phyloP scores from a whole-genome alignment of 2,888 invertebrate genomes.

The Acrocera orbiculus region DNA sequence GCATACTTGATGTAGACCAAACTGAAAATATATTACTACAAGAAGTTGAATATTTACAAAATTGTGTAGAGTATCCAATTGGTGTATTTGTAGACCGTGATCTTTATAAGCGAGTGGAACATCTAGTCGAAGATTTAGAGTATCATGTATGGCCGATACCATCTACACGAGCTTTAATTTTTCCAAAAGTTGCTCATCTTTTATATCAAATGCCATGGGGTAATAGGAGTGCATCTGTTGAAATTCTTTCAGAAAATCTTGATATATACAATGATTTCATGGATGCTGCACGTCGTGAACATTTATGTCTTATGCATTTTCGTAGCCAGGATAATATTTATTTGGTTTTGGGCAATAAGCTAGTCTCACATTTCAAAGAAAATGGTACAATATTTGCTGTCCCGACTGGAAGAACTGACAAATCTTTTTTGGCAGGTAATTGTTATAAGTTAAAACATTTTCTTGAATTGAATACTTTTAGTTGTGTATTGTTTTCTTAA shows the following conservation, averaged over 20 bases:
- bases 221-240: slow-evolving; percentile 27
- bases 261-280: slow-evolving; percentile 28
- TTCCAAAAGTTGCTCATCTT: slow-evolving; percentile 26
- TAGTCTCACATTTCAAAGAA: slow-evolving; percentile 24
- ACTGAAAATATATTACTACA: slow-evolving; percentile 26
- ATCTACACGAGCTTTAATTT: slow-evolving; percentile 19
- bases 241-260: slow-evolving; percentile 24
- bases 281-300: slow-evolving; percentile 25
- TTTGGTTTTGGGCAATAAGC: slow-evolving; percentile 25
- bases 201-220: slow-evolving; percentile 31
- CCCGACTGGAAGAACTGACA: slow-evolving; percentile 22
- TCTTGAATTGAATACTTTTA: too few relatives aligned
- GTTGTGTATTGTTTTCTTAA: too few relatives aligned
- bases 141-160: slow-evolving; percentile 30
- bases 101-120: slow-evolving; percentile 20
- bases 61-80: slow-evolving; percentile 25
- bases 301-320: slow-evolving; percentile 29
- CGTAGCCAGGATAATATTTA: slow-evolving; percentile 26
- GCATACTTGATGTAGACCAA: slow-evolving; percentile 17
- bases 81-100: slow-evolving; percentile 27
- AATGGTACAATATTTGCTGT: slow-evolving; percentile 28
- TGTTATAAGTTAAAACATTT: slow-evolving; percentile 1
- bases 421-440: slow-evolving; percentile 21
- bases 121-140: slow-evolving; percentile 24
- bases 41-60: slow-evolving; percentile 27